Evolutionary conservation across 2,797 vertebrate genomes (phyloP), one percentile per base, ranked within the genome.

Genomic region (Orestias chungarensis): DNA sequence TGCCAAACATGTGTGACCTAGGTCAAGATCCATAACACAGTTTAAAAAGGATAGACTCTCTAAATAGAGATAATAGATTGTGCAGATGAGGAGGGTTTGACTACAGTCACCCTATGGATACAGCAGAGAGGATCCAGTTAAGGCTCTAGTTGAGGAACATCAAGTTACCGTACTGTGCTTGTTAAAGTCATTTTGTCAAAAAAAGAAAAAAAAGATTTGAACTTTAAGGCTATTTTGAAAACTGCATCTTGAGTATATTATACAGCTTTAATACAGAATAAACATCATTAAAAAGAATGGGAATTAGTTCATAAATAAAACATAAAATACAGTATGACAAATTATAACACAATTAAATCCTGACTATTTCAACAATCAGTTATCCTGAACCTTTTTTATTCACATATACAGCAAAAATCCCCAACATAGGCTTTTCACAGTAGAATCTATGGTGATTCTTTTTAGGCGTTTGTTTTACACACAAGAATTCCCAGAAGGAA

Each of bases 1-100:
- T 87, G 88, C 87, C 83, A 87, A 82, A 82, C 77, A 84, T 85
- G 75, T 55, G 50, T 90, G 91, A 92, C 92, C 88, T 87, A 78
- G 84, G 88, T 82, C 86, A 78, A 84, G 86, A 92, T 92, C 89
- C 78, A 92, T 92, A 91, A 69, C 76, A 44, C 79, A 80, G 89
- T 92, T 92, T 91, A 88, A 92, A 91, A 88, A 90, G 89, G 88
- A 90, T 91, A 82, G 82, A 85, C 86, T 84, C 90, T 87, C 88
- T 90, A 92, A 93, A 93, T 84, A 91, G 87, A 91, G 88, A 87
- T 62, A 69, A 88, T 83, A 75, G 86, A 88, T 92, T 80, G 86
- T 89, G 84, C 84, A 83, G 64, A 79, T 70, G 86, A 85, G 79
- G 80, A 87, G 69, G 70, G 82, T 80, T 79, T 75, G 81, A 85